A percentile compares a stretch with the other conserved stretches of the same genome.
Evolutionary conservation across 2,888 invertebrate species (phyloP).

Genomic region (Dryococelus australis): DNA sequence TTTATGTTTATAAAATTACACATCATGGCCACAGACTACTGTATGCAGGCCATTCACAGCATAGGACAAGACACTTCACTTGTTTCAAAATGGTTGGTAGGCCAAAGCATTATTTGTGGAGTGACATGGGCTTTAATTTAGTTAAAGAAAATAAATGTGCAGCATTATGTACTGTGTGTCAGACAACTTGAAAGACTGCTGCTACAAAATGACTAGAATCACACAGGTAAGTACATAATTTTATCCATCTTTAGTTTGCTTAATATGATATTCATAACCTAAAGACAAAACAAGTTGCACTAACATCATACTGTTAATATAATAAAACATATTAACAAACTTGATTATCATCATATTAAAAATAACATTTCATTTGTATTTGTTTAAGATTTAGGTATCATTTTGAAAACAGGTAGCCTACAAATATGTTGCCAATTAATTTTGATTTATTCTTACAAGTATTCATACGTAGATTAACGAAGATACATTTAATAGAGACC

Average conservation of each 20-base stretch:
- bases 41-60: too few species aligned
- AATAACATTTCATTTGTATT: neutral
- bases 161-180: slow-evolving; percentile 6
- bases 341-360: neutral
- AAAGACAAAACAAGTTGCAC: neutral
- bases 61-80: neutral
- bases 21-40: too few species aligned
- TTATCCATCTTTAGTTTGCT: neutral
- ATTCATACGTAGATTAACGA: neutral
- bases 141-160: neutral
- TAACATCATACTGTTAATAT: too few species aligned
- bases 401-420: neutral
- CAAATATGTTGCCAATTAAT: neutral
- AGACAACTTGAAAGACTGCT: neutral
- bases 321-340: neutral
- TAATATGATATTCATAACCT: neutral
- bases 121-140: neutral
- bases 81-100: neutral
- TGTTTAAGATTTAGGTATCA: neutral
- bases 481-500: neutral
- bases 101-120: neutral
- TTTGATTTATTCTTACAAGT: neutral
- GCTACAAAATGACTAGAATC: neutral
- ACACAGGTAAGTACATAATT: neutral
- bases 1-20: too few species aligned